Conservation (phyloP, 2,888 invertebrate species). For the Ypsolopha sequella region DNA sequence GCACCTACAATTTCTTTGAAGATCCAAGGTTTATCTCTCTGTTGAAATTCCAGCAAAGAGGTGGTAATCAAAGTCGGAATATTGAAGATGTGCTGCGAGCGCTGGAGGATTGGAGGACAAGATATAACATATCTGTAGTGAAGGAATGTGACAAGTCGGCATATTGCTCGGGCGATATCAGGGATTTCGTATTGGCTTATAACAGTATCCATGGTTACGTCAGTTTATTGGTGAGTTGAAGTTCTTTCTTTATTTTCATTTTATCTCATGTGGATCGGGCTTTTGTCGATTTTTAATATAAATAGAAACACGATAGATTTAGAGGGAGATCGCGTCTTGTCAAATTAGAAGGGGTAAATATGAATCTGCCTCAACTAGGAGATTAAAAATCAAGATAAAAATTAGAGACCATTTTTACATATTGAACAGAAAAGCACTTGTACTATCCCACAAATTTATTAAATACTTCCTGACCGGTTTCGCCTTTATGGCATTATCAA, state of each 20-base stretch:
- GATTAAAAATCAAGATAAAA: too few relatives aligned
- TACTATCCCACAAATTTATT: too few relatives aligned
- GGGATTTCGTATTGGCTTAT: constrained; percentile 74
- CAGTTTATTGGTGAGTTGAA: constrained; percentile 77
- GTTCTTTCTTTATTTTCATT: neutral
- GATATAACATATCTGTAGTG: constrained; percentile 44
- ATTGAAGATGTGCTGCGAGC: constrained; percentile 46
- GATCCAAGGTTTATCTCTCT: constrained; percentile 43
- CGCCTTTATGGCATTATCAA: too few relatives aligned
- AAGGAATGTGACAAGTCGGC: constrained; percentile 50
- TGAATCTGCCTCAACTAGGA: too few relatives aligned
- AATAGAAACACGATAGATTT: too few relatives aligned
- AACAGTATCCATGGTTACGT: constrained; percentile 85
- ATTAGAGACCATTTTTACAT: too few relatives aligned
- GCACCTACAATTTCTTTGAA: constrained; percentile 34
- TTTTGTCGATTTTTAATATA: too few relatives aligned
- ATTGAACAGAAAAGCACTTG: too few relatives aligned
- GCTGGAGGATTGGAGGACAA: constrained; percentile 43
- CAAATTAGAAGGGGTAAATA: too few relatives aligned
- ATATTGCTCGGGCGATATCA: constrained; percentile 73
- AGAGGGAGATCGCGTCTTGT: too few relatives aligned
- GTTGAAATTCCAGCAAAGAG: constrained; percentile 27
- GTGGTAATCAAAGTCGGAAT: constrained; percentile 33
- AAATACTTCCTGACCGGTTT: too few relatives aligned
- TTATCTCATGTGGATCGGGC: too few relatives aligned